Evolutionary conservation across 2,113 vertebrate genomes (phyloP), one percentile per base, ranked within the genome.

Genomic region (Romanogobio albipinnatus): DNA sequence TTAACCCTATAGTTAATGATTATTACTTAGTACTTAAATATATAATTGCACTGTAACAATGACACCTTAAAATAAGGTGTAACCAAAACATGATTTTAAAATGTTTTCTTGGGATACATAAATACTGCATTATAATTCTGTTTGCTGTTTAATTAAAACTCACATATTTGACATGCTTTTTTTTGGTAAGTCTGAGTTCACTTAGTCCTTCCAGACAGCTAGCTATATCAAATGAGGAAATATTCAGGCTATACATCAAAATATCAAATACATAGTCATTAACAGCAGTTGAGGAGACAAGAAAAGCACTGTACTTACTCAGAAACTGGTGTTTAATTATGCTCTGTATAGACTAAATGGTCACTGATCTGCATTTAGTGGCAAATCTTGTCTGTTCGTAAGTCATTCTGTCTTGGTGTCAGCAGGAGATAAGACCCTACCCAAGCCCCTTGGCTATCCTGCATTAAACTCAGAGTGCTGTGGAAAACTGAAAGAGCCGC

Each of bases 371-470:
- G 59, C 2, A 24, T 62, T 62, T 62, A 62, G 9, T 26, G 9
- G 45, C 6, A 47, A 74, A 49, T 36, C 17, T 56, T 3, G 17
- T 0, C 15, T 19, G 53, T 56, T 19, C 7, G 53, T 19, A 4
- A 58, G 19, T 43, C 62, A 66, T 64, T 0, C 0, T 39, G 49
- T 89, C 61, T 49, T 39, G 88, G 45, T 78, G 43, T 87, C 94
- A 96, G 96, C 91, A 29, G 87, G 93, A 39, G 95, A 96, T 75
- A 96, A 97, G 88, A 88, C 87, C 24, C 89, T 92, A 79, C 90
- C 95, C 85, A 97, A 96, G 92, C 77, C 91, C 0, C 90, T 93
- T 90, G 93, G 91, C 70, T 97, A 95, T 91, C 92, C 94, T 49
- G 92, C 81, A 24, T 85, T 95, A 76, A 95, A 94, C n/a, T 3